Conservation (phyloP, 2,797 vertebrate genomes). For the Phoeniculus purpureus region DNA sequence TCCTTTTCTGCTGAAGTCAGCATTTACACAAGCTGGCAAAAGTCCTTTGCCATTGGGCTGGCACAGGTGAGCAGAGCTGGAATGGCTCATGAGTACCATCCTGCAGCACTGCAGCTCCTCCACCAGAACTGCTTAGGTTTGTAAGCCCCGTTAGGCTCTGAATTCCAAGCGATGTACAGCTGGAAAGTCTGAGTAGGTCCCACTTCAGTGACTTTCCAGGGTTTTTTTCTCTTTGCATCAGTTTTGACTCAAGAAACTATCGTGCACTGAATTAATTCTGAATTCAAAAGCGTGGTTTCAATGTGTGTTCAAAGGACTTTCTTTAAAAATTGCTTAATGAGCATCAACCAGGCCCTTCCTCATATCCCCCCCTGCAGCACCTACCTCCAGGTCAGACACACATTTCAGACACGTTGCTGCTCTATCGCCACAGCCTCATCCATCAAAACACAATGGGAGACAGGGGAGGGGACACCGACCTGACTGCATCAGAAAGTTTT, state of each 20-base stretch:
- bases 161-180: background rate
- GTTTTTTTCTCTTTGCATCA: background rate
- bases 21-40: background rate
- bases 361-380: background rate
- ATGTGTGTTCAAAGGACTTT: background rate
- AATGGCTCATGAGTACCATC: background rate
- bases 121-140: background rate
- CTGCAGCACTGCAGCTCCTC: background rate
- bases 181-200: background rate
- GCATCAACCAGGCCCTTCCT: background rate
- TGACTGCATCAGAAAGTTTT: background rate
- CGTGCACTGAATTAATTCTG: background rate
- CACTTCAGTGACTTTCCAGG: background rate
- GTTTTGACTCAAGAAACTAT: background rate
- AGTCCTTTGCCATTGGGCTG: background rate
- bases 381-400: background rate
- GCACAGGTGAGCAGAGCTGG: background rate
- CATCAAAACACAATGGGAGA: accelerated
- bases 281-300: background rate
- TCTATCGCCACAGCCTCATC: background rate
- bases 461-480: background rate
- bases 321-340: background rate
- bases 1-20: background rate
- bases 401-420: background rate
- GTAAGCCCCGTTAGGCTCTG: background rate